Evolutionary conservation across 2,888 invertebrate genomes (phyloP).

Genomic region (Lepidonotus clava): DNA sequence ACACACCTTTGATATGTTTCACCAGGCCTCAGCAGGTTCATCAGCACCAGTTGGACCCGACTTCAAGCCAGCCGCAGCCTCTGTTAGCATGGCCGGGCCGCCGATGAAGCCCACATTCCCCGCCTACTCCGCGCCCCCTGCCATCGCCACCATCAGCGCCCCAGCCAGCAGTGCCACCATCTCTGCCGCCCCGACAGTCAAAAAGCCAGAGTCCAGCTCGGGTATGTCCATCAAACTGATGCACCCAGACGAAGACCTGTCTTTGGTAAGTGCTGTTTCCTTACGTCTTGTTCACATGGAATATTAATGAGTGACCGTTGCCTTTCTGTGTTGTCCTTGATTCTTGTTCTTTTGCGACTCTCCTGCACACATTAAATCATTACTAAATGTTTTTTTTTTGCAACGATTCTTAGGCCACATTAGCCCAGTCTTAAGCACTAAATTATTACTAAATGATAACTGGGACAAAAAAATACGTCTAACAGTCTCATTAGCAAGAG

Average conservation of each 20-base stretch:
- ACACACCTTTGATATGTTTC: not conserved
- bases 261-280: conserved; percentile 73
- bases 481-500: too few species aligned
- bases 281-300: too few species aligned
- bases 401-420: too few species aligned
- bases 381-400: too few species aligned
- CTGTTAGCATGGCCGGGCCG: conserved; percentile 53
- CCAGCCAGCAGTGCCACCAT: conserved; percentile 68
- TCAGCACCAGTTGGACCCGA: conserved; percentile 65
- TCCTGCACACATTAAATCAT: too few species aligned
- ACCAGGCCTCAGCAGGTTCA: not conserved
- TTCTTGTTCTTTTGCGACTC: too few species aligned
- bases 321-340: too few species aligned
- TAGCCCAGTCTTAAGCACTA: too few species aligned
- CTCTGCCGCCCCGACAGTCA: conserved; percentile 77
- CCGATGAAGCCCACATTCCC: conserved; percentile 76
- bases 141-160: conserved; percentile 66
- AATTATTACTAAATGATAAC: too few species aligned
- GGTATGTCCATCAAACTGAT: conserved; percentile 78
- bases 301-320: too few species aligned
- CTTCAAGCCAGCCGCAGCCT: conserved; percentile 63
- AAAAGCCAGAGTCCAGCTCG: conserved; percentile 79
- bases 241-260: conserved; percentile 79
- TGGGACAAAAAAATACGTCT: too few species aligned
- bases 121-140: conserved; percentile 64